Base-by-base conservation (phyloP, 2,113 vertebrate species). In the Grallaria varia region DNA sequence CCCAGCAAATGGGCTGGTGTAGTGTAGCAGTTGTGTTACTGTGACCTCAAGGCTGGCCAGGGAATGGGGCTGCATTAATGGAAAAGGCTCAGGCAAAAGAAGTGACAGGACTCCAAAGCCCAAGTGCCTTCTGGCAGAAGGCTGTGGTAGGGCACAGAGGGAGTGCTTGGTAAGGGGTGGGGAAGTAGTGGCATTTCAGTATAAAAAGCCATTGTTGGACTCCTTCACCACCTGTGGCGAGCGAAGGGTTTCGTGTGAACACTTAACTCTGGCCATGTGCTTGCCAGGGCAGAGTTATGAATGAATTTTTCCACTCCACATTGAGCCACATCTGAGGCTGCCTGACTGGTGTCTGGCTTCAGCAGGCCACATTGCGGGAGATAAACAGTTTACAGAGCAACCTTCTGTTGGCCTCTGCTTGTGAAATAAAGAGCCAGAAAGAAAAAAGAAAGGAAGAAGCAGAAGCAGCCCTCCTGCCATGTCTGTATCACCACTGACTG, bases 211-310 rank as follows among this genome's bases (percentile, higher is more conserved):
- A 14, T 15, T 67, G 35, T 22, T 0, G 0, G 60, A 45, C 15
- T 90, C 42, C 72, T 84, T 60, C 1, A 4, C 45, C 75, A 92
- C 59, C 50, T 21, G 14, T 3, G 2, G 45, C 0, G 6, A 9
- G 1, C 0, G 0, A 73, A 30, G 52, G 24, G 10, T 66, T 73
- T 73, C 0, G 4, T 53, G 31, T 50, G 75, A 73, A 42, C 6
- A 13, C 49, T 50, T 31, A 67, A 55, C n/a, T 56, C 10, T 56
- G n/a, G 14, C 58, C 10, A 4, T 59, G 58, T 37, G 45, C 80
- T 58, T 81, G 75, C 71, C 92, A 55, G 72, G 50, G 25, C 1
- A 5, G 63, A 50, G 52, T n/a, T 93, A 87, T 56, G 91, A 81
- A 89, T 84, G 39, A 84, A 60, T 72, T 75, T 30, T 77, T 75